phyloP scores from a whole-genome alignment of 1,140 invertebrate species.

The Drosophila repleta region DNA sequence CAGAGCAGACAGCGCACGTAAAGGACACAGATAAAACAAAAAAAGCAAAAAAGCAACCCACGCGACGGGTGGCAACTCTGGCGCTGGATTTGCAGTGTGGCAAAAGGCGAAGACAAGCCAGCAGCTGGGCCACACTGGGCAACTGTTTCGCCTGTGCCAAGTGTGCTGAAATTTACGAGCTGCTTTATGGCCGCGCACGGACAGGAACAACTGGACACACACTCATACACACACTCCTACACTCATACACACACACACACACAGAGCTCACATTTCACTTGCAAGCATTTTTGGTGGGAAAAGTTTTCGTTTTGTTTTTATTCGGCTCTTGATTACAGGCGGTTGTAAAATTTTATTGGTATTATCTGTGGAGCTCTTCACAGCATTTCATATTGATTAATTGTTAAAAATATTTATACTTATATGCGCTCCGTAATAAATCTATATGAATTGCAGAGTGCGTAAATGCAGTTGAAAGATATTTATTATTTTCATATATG shows the following conservation, averaged over 20 bases:
- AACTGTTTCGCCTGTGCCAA: slow-evolving; percentile 37
- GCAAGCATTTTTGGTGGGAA: slow-evolving; percentile 17
- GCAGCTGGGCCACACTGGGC: slow-evolving; percentile 18
- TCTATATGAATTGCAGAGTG: slow-evolving; percentile 4
- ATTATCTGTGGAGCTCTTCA: slow-evolving; percentile 26
- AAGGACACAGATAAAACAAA: background rate
- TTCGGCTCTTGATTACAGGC: slow-evolving; percentile 42
- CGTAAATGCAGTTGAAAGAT: background rate
- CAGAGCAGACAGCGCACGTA: slow-evolving; percentile 11
- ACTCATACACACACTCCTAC: slow-evolving; percentile 17
- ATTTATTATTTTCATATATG: too few species aligned
- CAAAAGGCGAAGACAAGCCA: slow-evolving; percentile 36
- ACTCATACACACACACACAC: slow-evolving; percentile 14
- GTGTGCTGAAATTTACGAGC: slow-evolving; percentile 70
- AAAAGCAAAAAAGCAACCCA: background rate
- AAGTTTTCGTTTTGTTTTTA: slow-evolving; percentile 29
- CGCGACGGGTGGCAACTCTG: slow-evolving; percentile 43
- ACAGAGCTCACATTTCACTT: slow-evolving; percentile 28
- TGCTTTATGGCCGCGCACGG: slow-evolving; percentile 67
- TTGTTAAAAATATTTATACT: slow-evolving; percentile 42
- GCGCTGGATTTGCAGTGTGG: slow-evolving; percentile 19
- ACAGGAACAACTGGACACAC: slow-evolving; percentile 45
- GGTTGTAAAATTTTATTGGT: slow-evolving; percentile 47
- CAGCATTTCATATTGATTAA: slow-evolving; percentile 47
- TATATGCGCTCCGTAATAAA: background rate